Conservation (phyloP, 2,113 vertebrate genomes). For the Passer domesticus region DNA sequence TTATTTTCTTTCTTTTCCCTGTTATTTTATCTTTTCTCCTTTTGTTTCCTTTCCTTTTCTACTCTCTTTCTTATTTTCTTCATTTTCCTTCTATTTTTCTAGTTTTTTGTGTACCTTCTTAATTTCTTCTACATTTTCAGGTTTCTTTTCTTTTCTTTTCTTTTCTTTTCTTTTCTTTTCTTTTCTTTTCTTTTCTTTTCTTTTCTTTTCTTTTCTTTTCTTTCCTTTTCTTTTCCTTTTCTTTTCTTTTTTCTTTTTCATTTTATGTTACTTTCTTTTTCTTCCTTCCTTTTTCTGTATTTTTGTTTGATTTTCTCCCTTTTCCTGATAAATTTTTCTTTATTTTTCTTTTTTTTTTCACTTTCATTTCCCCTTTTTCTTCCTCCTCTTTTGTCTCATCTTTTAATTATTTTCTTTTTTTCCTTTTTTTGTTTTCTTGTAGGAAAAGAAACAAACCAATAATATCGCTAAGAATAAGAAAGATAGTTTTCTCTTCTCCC, state of each 20-base stretch:
- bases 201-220: not conserved
- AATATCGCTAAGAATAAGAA: not conserved
- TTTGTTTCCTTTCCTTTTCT: rapidly evolving
- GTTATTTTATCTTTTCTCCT: no score
- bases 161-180: not conserved
- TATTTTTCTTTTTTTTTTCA: rapidly evolving
- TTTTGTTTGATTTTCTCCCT: rapidly evolving
- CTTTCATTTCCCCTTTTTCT: not conserved
- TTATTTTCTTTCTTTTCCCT: no score
- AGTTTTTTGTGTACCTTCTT: not conserved
- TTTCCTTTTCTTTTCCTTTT: not conserved
- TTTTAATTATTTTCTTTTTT: no score
- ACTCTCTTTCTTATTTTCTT: rapidly evolving
- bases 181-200: not conserved
- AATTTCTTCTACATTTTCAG: not conserved
- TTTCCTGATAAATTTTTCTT: not conserved
- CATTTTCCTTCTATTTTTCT: not conserved
- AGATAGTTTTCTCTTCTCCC: not conserved
- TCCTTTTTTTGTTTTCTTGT: rapidly evolving
- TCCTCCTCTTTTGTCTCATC: rapidly evolving
- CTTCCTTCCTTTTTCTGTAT: rapidly evolving
- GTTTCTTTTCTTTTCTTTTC: not conserved
- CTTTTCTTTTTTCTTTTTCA: not conserved
- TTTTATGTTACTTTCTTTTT: not conserved
- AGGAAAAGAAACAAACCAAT: not conserved